Evolutionary conservation across 2,888 invertebrate genomes (phyloP), one percentile per base, ranked within the genome.

Genomic region (Trissolcus japonicus): DNA sequence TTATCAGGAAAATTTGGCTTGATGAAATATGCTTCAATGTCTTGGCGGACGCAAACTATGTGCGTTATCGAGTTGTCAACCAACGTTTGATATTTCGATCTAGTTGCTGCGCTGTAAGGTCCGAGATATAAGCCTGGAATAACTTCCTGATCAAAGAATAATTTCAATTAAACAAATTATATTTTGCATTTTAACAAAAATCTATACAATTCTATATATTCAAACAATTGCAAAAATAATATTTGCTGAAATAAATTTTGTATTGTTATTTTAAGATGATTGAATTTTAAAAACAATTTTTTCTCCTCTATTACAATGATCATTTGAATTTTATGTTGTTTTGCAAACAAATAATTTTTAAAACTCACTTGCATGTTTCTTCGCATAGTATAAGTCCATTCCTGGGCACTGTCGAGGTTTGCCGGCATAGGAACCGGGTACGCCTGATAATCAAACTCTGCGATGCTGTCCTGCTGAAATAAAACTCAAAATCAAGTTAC

Each of bases 21-120:
- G 74, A 93, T 91, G 83, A 92, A 91, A 83, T 92, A 90, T 17
- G 92, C 91, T 88, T 94, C 94, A 60, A 91, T 88, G 55, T 90
- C 90, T 80, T 93, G 92, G 65, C 94, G 88, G 17, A 94, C 92
- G 86, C 94, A 94, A 60, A 94, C 90, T 79, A 94, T 93, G 82
- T 94, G 93, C 29, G 93, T 93, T 76, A 94, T 92, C 6, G 93
- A 92, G 81, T 90, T 87, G 50, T 91, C 89, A 62, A 90, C 80
- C 63, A 94, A 86, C 56, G 84, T 84, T 40, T 90, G 88, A 35
- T 91, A 88, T 86, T 91, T 92, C 56, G 91, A 90, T 81, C 90
- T 91, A 83, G 91, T 91, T 17, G 93, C 93, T 60, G 92, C 90
- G 65, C 92, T 92, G 86, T 93, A 93, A 3, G 93, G 93, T 17